These are phyloP conservation scores for Epicampocera succincta DNA, from an alignment of 2,888 invertebrate genomes.

Conservation along the genomic window DNA sequence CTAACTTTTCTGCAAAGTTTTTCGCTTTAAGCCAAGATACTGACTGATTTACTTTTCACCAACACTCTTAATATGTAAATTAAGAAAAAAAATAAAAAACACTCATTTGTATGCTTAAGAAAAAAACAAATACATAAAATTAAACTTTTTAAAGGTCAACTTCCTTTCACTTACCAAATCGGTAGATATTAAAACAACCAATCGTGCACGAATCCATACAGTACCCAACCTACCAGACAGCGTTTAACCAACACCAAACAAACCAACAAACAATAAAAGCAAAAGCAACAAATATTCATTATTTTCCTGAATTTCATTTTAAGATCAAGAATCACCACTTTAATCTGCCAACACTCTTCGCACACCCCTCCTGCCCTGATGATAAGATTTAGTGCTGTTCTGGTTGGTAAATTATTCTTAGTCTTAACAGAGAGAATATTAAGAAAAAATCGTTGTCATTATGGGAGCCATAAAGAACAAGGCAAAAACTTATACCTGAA, in stretches of 20 bases:
- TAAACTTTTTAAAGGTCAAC: constrained; percentile 67
- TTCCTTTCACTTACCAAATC: constrained; percentile 66
- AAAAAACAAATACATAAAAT: constrained; percentile 20
- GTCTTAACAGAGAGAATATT: background rate
- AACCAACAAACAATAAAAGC: constrained; percentile 5
- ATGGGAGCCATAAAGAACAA: background rate
- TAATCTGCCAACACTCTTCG: constrained; percentile 27
- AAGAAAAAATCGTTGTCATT: constrained; percentile 17
- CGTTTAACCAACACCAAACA: constrained; percentile 34
- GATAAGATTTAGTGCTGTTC: constrained; percentile 16
- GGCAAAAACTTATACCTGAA: too few species aligned
- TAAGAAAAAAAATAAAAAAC: constrained; percentile 8
- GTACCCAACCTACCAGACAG: constrained; percentile 34
- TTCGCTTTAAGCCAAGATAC: background rate
- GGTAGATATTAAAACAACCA: constrained; percentile 32
- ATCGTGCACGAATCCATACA: constrained; percentile 58
- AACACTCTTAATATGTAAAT: constrained; percentile 35
- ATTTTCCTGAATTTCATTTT: constrained; percentile 44
- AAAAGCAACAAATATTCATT: constrained; percentile 29
- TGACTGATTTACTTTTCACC: background rate
- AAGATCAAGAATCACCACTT: constrained; percentile 55
- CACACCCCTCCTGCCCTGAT: constrained; percentile 2
- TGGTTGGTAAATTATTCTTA: background rate
- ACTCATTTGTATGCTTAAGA: background rate
- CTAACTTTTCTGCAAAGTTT: too few species aligned